phyloP scores from a whole-genome alignment of 2,797 vertebrate species.

The Melanotaenia maccullochi region DNA sequence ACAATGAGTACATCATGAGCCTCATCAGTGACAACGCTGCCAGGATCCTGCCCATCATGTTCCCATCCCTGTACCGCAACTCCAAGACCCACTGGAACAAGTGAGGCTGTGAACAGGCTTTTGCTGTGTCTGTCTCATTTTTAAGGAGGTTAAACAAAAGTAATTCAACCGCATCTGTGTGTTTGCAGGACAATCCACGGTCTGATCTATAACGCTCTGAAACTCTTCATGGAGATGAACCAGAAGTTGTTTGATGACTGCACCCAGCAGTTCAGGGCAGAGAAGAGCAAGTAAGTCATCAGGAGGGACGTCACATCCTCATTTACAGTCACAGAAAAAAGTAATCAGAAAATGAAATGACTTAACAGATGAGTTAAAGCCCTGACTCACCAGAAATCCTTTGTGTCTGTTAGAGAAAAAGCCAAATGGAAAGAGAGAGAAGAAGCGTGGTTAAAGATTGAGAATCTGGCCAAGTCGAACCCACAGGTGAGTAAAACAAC shows the following conservation, averaged over 20 bases:
- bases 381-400: conserved; percentile 3
- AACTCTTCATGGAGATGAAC: conserved; percentile 99
- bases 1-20: conserved; percentile 99
- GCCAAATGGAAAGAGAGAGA: conserved; percentile 98
- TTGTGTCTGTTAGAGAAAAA: conserved; percentile 88
- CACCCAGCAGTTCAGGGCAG: conserved; percentile 98
- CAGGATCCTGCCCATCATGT: conserved; percentile 98
- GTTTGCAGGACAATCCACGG: conserved; percentile 94
- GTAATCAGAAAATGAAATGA: not conserved
- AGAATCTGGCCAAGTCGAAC: conserved; percentile 98
- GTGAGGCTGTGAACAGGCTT: conserved; percentile 79
- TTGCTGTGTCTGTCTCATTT: too few relatives aligned
- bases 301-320: not conserved
- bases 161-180: conserved; percentile 15
- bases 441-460: conserved; percentile 99
- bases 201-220: conserved; percentile 98
- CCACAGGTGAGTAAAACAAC: conserved; percentile 89
- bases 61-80: conserved; percentile 95
- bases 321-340: conserved; percentile 4
- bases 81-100: conserved; percentile 99
- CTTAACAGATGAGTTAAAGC: not conserved
- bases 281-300: conserved; percentile 95
- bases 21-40: conserved; percentile 97
- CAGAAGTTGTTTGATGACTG: conserved; percentile 99
- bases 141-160: not conserved